Conservation (phyloP, 2,797 vertebrate species). For the Liasis olivaceus region DNA sequence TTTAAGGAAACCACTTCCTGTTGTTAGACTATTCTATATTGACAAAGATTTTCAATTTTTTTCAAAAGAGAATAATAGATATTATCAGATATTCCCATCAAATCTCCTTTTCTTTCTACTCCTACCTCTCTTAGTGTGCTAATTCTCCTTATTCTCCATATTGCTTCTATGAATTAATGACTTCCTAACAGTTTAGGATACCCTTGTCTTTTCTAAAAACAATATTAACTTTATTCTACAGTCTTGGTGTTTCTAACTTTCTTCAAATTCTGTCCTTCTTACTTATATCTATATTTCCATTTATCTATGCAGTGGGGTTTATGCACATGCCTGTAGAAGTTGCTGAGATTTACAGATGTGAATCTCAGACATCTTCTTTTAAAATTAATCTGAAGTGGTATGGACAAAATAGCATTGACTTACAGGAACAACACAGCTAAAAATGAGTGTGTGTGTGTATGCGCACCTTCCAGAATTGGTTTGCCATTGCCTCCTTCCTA, state of each 20-base stretch:
- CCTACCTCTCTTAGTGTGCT: neutral
- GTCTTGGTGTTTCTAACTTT: neutral
- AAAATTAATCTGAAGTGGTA: conserved; percentile 36
- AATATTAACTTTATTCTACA: neutral
- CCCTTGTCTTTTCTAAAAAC: neutral
- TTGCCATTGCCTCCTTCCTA: neutral
- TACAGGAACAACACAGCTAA: conserved; percentile 50
- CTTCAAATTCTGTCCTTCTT: neutral
- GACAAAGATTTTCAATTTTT: neutral
- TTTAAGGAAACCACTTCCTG: neutral
- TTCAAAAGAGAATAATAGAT: neutral
- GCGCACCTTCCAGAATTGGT: neutral
- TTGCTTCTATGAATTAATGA: neutral
- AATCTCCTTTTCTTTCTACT: neutral
- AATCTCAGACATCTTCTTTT: conserved; percentile 40
- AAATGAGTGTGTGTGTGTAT: neutral
- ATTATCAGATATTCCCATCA: neutral
- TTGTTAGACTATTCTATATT: neutral
- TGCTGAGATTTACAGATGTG: neutral
- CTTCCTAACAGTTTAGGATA: neutral
- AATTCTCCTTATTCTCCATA: neutral
- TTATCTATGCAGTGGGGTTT: conserved; percentile 29
- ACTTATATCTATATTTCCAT: conserved; percentile 18
- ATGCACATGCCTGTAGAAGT: conserved; percentile 36
- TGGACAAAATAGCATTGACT: conserved; percentile 43